These are phyloP conservation scores for Steinernema khuongi DNA, from an alignment of 1,140 invertebrate genomes.

Conservation along the genomic window DNA sequence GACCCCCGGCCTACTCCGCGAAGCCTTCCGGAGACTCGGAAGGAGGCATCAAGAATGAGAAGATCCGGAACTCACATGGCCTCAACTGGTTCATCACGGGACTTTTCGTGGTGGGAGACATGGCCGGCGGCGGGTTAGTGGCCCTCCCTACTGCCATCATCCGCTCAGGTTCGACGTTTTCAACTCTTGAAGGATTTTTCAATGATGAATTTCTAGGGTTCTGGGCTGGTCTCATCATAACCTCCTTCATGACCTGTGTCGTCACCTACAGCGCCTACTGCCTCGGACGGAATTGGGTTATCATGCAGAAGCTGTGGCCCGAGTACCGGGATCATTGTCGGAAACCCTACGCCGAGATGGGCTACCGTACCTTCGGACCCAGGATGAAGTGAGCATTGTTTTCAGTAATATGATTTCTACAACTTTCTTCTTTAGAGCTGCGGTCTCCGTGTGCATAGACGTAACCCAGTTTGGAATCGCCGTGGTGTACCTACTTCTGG, in stretches of 20 bases:
- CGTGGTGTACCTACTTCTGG: conserved; percentile 69
- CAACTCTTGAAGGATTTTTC: background rate
- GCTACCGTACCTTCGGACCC: conserved; percentile 64
- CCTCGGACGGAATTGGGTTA: conserved; percentile 69
- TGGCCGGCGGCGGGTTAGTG: conserved; percentile 54
- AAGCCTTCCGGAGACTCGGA: background rate
- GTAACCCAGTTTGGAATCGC: conserved; percentile 69
- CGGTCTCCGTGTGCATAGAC: conserved; percentile 64
- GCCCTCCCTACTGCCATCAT: conserved; percentile 56
- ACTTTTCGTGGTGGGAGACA: conserved; percentile 53
- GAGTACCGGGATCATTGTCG: conserved; percentile 65
- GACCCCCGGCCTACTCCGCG: background rate
- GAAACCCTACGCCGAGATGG: conserved; percentile 70
- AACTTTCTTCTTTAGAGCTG: conserved; percentile 41
- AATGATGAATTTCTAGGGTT: conserved; percentile 41
- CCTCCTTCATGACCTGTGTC: conserved; percentile 45
- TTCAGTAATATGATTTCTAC: conserved; percentile 7
- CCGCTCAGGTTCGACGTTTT: conserved; percentile 32
- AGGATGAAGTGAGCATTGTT: conserved; percentile 63
- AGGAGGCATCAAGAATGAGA: background rate
- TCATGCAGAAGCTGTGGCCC: conserved; percentile 67
- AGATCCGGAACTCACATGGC: conserved; percentile 18
- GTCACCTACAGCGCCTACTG: conserved; percentile 46
- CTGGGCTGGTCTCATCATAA: conserved; percentile 41
- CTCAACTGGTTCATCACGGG: conserved; percentile 48